These are phyloP conservation scores for Calliscelio sp. DNA, from an alignment of 2,888 invertebrate species.

Conservation along the genomic window DNA sequence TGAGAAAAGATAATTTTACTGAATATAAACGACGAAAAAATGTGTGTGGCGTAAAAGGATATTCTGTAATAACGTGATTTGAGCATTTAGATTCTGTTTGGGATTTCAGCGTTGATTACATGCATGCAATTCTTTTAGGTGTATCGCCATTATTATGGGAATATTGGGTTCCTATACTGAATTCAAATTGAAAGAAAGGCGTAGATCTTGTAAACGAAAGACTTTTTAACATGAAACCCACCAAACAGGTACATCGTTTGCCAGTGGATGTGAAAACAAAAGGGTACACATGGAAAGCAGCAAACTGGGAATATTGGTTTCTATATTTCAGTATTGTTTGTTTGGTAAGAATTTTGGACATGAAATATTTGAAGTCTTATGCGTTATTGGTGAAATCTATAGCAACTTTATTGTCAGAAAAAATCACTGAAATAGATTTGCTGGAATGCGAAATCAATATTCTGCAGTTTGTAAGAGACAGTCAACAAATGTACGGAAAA, in stretches of 20 bases:
- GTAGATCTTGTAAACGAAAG: slow-evolving; percentile 6
- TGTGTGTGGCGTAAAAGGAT: not conserved
- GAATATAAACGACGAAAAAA: not conserved
- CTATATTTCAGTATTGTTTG: slow-evolving; percentile 64
- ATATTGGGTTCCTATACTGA: slow-evolving; percentile 37
- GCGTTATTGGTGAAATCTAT: slow-evolving; percentile 45
- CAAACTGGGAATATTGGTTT: slow-evolving; percentile 65
- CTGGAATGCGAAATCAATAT: slow-evolving; percentile 55
- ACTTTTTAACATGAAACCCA: slow-evolving; percentile 40
- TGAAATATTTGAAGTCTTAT: slow-evolving; percentile 54
- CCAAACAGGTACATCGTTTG: slow-evolving; percentile 44
- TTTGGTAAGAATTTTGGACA: slow-evolving; percentile 40
- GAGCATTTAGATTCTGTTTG: slow-evolving; percentile 59
- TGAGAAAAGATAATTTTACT: not conserved
- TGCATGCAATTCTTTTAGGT: slow-evolving; percentile 61
- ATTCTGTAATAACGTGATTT: not conserved
- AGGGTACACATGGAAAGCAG: slow-evolving; percentile 53
- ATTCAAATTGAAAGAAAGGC: slow-evolving; percentile 1
- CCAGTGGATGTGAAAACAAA: slow-evolving; percentile 32
- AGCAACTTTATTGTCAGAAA: slow-evolving; percentile 23
- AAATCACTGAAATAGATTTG: slow-evolving; percentile 47
- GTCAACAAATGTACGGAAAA: slow-evolving; percentile 43
- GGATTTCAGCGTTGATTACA: slow-evolving; percentile 60
- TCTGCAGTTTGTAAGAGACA: slow-evolving; percentile 45
- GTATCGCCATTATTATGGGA: slow-evolving; percentile 42